Evolutionary conservation across 2,113 vertebrate genomes (phyloP).

Genomic region (Microtus ochrogaster): DNA sequence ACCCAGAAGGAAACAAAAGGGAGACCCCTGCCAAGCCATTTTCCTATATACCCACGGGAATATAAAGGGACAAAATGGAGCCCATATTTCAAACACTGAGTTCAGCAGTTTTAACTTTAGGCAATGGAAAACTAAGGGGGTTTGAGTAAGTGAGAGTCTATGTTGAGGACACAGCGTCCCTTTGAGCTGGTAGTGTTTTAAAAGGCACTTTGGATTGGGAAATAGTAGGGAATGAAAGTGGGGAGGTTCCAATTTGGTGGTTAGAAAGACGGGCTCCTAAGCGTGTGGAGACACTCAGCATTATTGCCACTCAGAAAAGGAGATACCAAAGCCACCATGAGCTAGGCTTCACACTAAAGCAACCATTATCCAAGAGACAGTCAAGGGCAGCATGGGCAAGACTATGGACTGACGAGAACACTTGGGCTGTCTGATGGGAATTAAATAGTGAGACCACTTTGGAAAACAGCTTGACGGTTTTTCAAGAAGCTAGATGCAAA

Average conservation of each 20-base stretch:
- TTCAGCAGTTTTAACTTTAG: background rate
- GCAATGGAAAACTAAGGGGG: background rate
- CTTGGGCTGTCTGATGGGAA: background rate
- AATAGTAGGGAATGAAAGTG: background rate
- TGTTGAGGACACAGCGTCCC: background rate
- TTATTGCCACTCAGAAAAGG: background rate
- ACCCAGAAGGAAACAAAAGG: background rate
- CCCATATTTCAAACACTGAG: background rate
- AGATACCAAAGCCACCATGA: background rate
- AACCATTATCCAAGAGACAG: background rate
- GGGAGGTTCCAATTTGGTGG: background rate
- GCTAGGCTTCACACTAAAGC: background rate
- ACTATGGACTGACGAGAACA: background rate
- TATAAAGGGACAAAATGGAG: background rate
- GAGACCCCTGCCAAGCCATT: background rate
- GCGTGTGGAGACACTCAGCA: background rate
- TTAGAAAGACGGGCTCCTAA: background rate
- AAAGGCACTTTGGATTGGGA: background rate
- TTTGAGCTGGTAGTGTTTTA: background rate
- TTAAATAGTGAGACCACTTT: background rate
- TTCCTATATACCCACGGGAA: background rate
- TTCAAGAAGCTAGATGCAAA: conserved; percentile 20
- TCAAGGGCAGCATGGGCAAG: background rate
- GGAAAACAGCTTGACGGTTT: background rate
- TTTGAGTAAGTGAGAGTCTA: background rate